Conservation (phyloP, 1,140 invertebrate genomes). For the Dreissena polymorpha region DNA sequence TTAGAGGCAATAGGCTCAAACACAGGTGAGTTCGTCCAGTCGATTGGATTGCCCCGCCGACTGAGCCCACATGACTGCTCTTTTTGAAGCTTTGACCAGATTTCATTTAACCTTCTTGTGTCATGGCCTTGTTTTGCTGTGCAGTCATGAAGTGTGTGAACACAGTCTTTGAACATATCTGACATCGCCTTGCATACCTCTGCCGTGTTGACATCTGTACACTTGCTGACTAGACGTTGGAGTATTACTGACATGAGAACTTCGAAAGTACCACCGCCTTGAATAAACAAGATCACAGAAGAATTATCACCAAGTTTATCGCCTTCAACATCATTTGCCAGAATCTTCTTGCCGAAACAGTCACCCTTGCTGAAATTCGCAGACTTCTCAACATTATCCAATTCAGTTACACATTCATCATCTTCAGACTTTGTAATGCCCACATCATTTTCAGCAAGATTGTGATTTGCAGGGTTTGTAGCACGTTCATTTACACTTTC, state of each 20-base stretch:
- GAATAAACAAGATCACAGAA: neutral
- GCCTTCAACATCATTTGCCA: too few relatives aligned
- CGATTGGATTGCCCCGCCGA: constrained; percentile 17
- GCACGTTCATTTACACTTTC: too few relatives aligned
- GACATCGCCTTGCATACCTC: constrained; percentile 12
- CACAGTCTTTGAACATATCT: neutral
- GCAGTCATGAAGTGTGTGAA: constrained; percentile 18
- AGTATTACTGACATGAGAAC: neutral
- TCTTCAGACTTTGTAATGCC: too few relatives aligned
- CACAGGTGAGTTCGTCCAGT: neutral
- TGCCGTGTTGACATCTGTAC: constrained; percentile 13
- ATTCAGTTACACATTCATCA: too few relatives aligned
- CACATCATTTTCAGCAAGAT: too few relatives aligned
- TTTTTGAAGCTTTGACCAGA: neutral
- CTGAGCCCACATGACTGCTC: constrained; percentile 7
- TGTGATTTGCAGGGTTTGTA: too few relatives aligned
- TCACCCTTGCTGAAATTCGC: too few relatives aligned
- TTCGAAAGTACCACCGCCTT: constrained; percentile 35
- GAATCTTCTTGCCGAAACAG: too few relatives aligned
- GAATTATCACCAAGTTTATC: too few relatives aligned
- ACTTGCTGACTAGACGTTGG: neutral
- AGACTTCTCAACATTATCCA: too few relatives aligned
- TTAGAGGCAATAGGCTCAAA: constrained; percentile 26
- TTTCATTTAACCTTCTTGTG: neutral
- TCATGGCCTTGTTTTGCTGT: neutral